Conservation (phyloP, 1,140 invertebrate species). For the Sycobia sp. region DNA sequence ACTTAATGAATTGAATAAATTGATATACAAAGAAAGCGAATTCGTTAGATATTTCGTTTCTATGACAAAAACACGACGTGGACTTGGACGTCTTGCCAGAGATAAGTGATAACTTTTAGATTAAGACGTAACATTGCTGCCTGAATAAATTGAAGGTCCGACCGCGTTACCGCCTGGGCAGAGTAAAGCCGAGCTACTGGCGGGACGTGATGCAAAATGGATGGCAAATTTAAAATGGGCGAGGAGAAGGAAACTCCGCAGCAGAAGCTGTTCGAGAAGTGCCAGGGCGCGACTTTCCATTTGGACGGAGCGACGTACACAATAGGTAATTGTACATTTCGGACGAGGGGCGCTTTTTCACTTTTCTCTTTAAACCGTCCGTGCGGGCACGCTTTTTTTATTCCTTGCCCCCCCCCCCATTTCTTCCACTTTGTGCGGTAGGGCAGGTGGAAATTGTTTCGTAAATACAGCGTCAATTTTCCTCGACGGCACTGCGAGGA, state of each 20-base stretch:
- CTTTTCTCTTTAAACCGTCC: no score
- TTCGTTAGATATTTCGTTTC: no score
- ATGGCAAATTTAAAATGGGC: conserved; percentile 23
- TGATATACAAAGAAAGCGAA: no score
- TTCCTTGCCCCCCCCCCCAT: not conserved
- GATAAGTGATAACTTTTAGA: no score
- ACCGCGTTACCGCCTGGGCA: no score
- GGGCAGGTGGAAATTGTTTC: not conserved
- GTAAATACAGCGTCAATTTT: conserved; percentile 11
- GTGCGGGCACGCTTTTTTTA: not conserved
- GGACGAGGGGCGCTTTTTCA: not conserved
- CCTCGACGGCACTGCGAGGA: not conserved
- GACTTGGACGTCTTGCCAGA: no score
- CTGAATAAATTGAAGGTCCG: no score
- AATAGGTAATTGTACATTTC: conserved; percentile 68
- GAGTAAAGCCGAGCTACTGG: no score
- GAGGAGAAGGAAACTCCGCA: conserved; percentile 35
- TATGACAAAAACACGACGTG: no score
- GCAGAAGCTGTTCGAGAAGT: conserved; percentile 72
- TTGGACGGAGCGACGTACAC: conserved; percentile 79
- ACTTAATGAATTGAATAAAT: no score
- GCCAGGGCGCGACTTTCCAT: conserved; percentile 79
- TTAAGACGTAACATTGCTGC: no score
- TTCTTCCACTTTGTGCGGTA: no score
- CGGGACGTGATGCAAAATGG: conserved; percentile 24